Base-by-base conservation (phyloP, 2,888 invertebrate genomes). In the Pristionchus arcanus region DNA sequence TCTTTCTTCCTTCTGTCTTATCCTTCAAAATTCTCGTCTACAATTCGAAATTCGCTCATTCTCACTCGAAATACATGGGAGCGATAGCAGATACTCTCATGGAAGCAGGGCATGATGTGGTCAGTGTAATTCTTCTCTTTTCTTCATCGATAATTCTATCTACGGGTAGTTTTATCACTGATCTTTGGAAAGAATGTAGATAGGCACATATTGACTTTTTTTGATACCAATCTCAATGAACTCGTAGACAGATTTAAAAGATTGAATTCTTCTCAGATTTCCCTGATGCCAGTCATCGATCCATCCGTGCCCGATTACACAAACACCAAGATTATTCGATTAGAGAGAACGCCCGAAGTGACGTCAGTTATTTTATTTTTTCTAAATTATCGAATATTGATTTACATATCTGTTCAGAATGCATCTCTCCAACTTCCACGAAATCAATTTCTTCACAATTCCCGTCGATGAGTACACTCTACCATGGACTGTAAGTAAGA, bases 401-500 rank as follows among this genome's bases (percentile, higher is more conserved):
- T n/a, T n/a, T n/a, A 42, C 42, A 42, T 42, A 5, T 42, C 42
- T 9, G 3, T 81, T n/a, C 81, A 81, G 81, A 9, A 81, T 49
- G n/a, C 81, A 81, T 28, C 49, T 81, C 49, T 11, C 49, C 13
- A 49, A 81, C 42, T 81, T 81, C 49, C 81, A 81, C 81, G 81
- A 49, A 15, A 85, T 85, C 59, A 59, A 85, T 34, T 85, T 85
- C 84, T 85, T 85, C 84, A 59, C 84, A 9, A 85, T 85, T 15
- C 84, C 84, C 34, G 59, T 85, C 15, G 59, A 85, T 34, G 59
- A 85, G 34, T 85, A 59, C 34, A 85, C 59, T 9, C 59, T 85
- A 1, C 84, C 84, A 34, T 85, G 55, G 59, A 85, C 84, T 13
- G 84, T 85, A 5, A 55, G 55, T 25, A n/a, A 28, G 42, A 2